Base-by-base conservation (phyloP, 2,888 invertebrate genomes). In the Mycalesis mineus region DNA sequence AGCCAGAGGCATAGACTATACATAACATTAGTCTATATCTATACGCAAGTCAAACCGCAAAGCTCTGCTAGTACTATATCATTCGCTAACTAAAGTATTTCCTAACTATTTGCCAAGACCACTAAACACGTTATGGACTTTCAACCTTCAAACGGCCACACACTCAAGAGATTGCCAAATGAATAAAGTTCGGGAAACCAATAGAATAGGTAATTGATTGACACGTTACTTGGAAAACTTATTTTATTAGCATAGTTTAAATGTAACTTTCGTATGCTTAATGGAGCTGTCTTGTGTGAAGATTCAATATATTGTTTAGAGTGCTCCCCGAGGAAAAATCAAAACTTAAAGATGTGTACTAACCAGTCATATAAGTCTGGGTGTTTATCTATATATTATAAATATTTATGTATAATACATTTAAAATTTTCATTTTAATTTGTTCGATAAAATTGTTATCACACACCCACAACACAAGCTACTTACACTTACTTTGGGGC, bases 241-340 rank as follows among this genome's bases (percentile, higher is more conserved):
- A 15, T 37, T 53, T 53, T 40, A 53, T 53, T 56, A 53, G 39
- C 41, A 48, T 57, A 42, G 56, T 60, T 60, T 17, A 40, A 60
- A 52, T 41, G 55, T 49, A 29, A 39, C 28, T 52, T 52, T 48
- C 5, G 42, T n/a, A 33, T 49, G 31, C 14, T 41, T 15, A 55
- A 59, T 52, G 47, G 39, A 13, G 29, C 37, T 13, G 6, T 33
- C 44, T 28, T 33, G 33, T 14, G 39, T 51, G 22, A 37, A 39
- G 7, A 22, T 37, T 36, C 5, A 48, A 48, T 48, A 48, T 45
- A 31, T 14, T 9, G 13, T 2, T 41, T n/a, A n/a, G n/a, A n/a
- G n/a, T n/a, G n/a, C n/a, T n/a, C n/a, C n/a, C n/a, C n/a, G n/a
- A n/a, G n/a, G n/a, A n/a, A n/a, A n/a, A n/a, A n/a, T n/a, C n/a